phyloP scores from a whole-genome alignment of 2,113 vertebrate species.

The Microcebus jonahi region DNA sequence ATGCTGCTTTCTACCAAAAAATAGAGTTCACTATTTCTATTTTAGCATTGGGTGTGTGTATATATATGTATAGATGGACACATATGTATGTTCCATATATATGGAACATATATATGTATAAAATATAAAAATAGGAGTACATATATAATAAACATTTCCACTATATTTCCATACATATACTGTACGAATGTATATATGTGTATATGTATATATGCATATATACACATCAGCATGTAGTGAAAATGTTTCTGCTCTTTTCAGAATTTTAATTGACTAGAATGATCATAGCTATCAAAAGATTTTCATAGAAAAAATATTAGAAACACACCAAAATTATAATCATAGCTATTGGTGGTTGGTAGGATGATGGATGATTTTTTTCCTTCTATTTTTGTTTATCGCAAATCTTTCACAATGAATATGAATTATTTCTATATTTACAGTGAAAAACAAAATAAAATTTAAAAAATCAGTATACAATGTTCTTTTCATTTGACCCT shows the following conservation, averaged over 20 bases:
- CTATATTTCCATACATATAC: not conserved
- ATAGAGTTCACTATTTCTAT: not conserved
- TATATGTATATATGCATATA: not conserved
- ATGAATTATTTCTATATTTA: slow-evolving; percentile 18
- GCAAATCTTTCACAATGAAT: not conserved
- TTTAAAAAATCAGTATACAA: not conserved
- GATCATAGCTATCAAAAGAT: not conserved
- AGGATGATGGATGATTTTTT: not conserved
- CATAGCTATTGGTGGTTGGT: not conserved
- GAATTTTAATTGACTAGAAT: not conserved
- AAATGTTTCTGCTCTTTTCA: not conserved
- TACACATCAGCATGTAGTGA: not conserved
- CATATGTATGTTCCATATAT: not conserved
- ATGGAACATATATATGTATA: no score
- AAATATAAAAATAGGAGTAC: not conserved
- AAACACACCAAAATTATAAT: not conserved
- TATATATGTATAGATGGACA: not conserved
- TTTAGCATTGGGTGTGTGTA: not conserved
- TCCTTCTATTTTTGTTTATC: not conserved
- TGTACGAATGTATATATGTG: not conserved
- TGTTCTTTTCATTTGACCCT: not conserved
- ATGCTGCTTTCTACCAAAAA: not conserved
- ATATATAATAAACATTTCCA: not conserved
- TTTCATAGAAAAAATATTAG: not conserved
- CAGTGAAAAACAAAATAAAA: not conserved